Base-by-base conservation (phyloP, 1,140 invertebrate species). In the Drosophila pachea region DNA sequence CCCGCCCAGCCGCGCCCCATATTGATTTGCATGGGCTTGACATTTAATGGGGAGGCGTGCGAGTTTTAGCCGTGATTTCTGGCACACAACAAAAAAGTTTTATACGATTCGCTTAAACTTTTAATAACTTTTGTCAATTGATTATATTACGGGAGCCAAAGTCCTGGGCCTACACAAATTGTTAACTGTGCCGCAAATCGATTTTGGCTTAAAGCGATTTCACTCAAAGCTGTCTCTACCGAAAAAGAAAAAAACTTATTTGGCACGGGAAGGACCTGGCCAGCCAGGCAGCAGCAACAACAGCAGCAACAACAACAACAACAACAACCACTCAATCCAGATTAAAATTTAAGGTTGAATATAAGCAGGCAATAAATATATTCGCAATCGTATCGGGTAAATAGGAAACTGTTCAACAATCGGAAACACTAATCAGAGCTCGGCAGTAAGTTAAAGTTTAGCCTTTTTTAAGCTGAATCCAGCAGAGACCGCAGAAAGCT, bases 71-170 rank as follows among this genome's bases (percentile, higher is more conserved):
- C 76, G 81, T 79, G 79, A 83, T 83, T 83, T 68, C 49, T 66
- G 55, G 38, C 43, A 63, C 55, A 58, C 55, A 69, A 42, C 35
- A 49, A 33, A 48, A 73, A 83, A 83, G 38, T 84, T 84, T 83
- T 73, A 59, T 61, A 49, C 68, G 68, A 65, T 69, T 67, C 62
- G 62, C 63, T 32, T 64, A 83, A 83, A 83, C 58, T 83, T 83
- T 86, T 83, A 83, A 83, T 83, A 86, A 82, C 79, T 83, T 83
- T 79, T 84, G 81, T 86, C 79, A 84, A 83, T 83, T 83, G 79
- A 84, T 86, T 83, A 73, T 74, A 59, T 64, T 64, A 47, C 38
- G 50, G 62, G 56, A 35, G 32, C 12, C 49, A 40, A 64, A 73
- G 43, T 45, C 52, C 40, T 42, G 38, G 40, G 53, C 53, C 56